Base-by-base conservation (phyloP, 2,797 vertebrate species). In the Macrochelys suwanniensis region DNA sequence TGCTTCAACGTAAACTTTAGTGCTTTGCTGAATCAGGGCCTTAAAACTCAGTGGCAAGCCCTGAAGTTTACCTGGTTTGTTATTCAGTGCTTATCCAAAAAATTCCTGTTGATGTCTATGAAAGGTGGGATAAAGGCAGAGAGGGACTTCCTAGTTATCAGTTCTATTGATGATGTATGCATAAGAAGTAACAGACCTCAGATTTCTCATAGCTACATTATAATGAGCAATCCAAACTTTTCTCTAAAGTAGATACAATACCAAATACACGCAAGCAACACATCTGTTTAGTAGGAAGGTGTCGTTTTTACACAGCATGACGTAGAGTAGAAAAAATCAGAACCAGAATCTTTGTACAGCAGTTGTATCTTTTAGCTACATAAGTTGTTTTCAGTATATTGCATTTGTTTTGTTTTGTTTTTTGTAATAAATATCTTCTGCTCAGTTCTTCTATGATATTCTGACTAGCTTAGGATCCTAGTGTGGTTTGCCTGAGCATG, bases 231-330 rank as follows among this genome's bases (percentile, higher is more conserved):
- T 88, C 81, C 61, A 94, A 87, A 91, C 92, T 77, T 84, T 87
- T 74, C 89, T 85, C 85, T 96, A 87, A 95, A 96, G 83, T 92
- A 59, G 94, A 78, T 93, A 59, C 7, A 77, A 80, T 93, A 96
- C 87, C 89, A 91, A 94, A 92, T 89, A 94, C 5, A 7, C 83
- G 80, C 28, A 90, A 91, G 95, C 90, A 96, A 88, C 95, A 96
- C 94, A 97, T 96, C 94, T 94, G 94, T 93, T 78, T 93, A 97
- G 96, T 96, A 94, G 96, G 96, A 95, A 95, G 94, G 94, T 96
- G 96, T 89, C 6, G 0, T 59, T 94, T 95, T 93, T 95, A 56
- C 93, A 84, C 89, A 96, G 89, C 78, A 82, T 96, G 57, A 47
- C 92, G 91, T 84, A 80, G 84, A 92, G 77, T 93, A 96, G 96